Conservation (phyloP, 2,888 invertebrate species). For the Odontomyia ornata region DNA sequence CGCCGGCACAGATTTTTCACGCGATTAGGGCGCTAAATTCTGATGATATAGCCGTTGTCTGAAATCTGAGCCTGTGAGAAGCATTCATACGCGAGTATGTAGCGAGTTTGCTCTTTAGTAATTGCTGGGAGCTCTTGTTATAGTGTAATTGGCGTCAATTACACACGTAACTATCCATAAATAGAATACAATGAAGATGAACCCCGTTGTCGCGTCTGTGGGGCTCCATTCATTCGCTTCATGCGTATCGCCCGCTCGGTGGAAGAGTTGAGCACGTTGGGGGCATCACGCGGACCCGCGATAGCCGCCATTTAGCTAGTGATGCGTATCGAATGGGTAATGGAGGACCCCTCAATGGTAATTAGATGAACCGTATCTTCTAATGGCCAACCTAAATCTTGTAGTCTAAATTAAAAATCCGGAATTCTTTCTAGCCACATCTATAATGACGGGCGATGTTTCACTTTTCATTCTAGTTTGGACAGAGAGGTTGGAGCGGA, state of each 20-base stretch:
- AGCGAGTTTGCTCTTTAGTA: neutral
- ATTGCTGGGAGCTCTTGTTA: neutral
- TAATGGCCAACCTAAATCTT: conserved; percentile 37
- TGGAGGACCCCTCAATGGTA: conserved; percentile 31
- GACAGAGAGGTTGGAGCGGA: conserved; percentile 1
- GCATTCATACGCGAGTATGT: neutral
- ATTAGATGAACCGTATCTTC: conserved; percentile 34
- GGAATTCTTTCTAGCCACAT: neutral
- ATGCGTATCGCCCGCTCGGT: conserved; percentile 4
- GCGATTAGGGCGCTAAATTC: conserved; percentile 37
- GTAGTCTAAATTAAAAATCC: conserved; percentile 8
- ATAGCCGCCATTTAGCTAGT: neutral
- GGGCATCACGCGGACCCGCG: neutral
- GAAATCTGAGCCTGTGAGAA: conserved; percentile 25
- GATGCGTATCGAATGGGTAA: conserved; percentile 21
- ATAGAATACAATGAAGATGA: conserved; percentile 27
- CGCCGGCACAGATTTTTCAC: conserved; percentile 24
- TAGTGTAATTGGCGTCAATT: conserved; percentile 38
- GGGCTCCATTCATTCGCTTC: conserved; percentile 3
- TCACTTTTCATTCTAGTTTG: conserved; percentile 1
- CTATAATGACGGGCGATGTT: neutral
- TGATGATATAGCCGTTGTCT: conserved; percentile 16
- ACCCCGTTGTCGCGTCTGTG: conserved; percentile 15
- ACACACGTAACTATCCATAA: conserved; percentile 33
- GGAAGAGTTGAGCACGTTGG: neutral